Conservation (phyloP, 2,888 invertebrate genomes). For the Drepanosiphum platanoidis region DNA sequence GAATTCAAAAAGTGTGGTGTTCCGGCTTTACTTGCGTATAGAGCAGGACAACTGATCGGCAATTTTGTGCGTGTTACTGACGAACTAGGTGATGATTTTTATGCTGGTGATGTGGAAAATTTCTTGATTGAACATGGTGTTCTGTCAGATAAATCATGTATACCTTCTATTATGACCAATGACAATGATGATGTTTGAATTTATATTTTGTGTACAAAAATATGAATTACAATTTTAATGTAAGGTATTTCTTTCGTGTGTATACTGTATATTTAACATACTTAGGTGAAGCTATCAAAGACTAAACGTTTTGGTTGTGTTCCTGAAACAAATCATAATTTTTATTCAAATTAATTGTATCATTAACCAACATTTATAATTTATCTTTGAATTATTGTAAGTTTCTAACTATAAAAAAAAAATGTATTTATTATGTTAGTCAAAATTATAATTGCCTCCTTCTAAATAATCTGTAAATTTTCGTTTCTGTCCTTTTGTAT, state of each 20-base stretch:
- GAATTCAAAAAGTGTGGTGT: conserved; percentile 87
- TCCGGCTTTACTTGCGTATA: conserved; percentile 91
- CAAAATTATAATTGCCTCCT: conserved; percentile 68
- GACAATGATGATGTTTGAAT: conserved; percentile 29
- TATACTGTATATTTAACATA: conserved; percentile 40
- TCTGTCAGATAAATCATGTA: conserved; percentile 67
- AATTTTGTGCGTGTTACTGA: conserved; percentile 89
- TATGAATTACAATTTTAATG: conserved; percentile 41
- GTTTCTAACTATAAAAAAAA: neutral
- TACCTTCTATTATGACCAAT: conserved; percentile 56
- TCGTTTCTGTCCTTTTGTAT: conserved; percentile 79
- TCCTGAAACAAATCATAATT: conserved; percentile 58
- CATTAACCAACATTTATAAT: neutral
- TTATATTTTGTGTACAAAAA: conserved; percentile 46
- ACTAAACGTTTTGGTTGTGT: conserved; percentile 62
- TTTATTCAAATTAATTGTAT: conserved; percentile 48
- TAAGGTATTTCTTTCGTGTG: conserved; percentile 19
- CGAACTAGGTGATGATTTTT: conserved; percentile 91
- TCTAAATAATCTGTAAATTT: conserved; percentile 79
- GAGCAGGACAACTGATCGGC: conserved; percentile 87
- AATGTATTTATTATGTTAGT: conserved; percentile 14
- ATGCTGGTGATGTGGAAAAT: conserved; percentile 87
- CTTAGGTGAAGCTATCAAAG: conserved; percentile 51
- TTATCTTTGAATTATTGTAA: neutral
- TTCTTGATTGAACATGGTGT: conserved; percentile 85